Conservation (phyloP, 2,797 vertebrate genomes). For the Mionectes olivaceus region DNA sequence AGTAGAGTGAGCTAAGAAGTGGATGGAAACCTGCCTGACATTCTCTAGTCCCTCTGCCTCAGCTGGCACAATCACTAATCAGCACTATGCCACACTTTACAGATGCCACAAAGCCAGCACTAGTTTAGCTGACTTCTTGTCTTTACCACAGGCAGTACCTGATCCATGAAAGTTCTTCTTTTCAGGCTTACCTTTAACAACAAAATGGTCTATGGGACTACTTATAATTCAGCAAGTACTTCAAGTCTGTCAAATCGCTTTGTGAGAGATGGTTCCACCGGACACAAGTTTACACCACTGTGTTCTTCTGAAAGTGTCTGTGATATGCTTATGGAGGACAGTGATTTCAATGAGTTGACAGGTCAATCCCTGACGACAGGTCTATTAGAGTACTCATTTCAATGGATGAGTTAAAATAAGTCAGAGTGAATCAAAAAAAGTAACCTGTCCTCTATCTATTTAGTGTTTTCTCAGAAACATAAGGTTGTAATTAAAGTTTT, state of each 20-base stretch:
- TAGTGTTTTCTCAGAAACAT: neutral
- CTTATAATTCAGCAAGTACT: neutral
- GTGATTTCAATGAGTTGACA: neutral
- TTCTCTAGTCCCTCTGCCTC: neutral
- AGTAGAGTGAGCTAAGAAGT: neutral
- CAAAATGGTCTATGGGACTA: neutral
- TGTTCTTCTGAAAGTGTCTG: neutral
- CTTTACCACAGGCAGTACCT: neutral
- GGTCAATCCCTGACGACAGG: neutral
- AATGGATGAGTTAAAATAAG: neutral
- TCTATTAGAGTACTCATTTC: neutral
- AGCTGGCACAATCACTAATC: neutral
- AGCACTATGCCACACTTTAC: neutral
- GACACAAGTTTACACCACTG: neutral
- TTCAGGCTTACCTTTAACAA: neutral
- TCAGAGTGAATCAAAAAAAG: neutral
- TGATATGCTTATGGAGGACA: neutral
- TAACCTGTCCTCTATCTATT: neutral
- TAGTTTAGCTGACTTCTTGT: neutral
- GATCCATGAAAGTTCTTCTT: neutral
- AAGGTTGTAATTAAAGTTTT: neutral
- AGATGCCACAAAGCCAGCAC: neutral
- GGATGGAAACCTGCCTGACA: neutral
- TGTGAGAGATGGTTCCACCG: neutral
- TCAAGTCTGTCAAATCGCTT: neutral